A percentile compares a stretch with the other conserved stretches of the same genome.
Conservation (phyloP, 2,888 invertebrate genomes). For the Argyresthia goedartella region DNA sequence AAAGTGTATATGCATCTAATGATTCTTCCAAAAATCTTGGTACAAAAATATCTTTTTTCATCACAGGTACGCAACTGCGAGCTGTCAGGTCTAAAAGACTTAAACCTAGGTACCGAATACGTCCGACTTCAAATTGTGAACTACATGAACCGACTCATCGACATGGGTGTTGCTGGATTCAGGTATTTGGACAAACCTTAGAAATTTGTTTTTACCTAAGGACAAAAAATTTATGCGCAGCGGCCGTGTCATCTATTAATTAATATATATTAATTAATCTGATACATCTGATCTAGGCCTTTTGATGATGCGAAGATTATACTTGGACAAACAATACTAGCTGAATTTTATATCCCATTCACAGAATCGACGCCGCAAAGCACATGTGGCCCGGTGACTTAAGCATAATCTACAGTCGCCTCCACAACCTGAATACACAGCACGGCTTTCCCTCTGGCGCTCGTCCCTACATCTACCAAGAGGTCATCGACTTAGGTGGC, state of each 20-base stretch:
- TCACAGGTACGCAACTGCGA: conserved; percentile 79
- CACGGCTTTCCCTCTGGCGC: conserved; percentile 74
- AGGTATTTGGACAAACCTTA: conserved; percentile 31
- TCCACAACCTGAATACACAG: conserved; percentile 71
- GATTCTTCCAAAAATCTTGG: background rate
- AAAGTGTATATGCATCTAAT: background rate
- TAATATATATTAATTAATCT: too few relatives aligned
- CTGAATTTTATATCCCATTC: background rate
- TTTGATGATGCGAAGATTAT: too few relatives aligned
- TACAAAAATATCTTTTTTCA: background rate
- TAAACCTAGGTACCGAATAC: conserved; percentile 76
- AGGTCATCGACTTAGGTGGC: conserved; percentile 79
- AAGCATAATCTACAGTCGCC: conserved; percentile 70
- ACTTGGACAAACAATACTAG: too few relatives aligned
- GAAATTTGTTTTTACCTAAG: too few relatives aligned
- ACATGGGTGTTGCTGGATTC: conserved; percentile 83
- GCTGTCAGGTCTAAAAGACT: conserved; percentile 81
- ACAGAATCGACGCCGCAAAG: conserved; percentile 81
- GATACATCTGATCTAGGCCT: too few relatives aligned
- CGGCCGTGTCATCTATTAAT: too few relatives aligned
- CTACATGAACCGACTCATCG: conserved; percentile 76
- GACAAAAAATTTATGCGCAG: too few relatives aligned
- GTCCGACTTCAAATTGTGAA: conserved; percentile 76
- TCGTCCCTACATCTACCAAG: conserved; percentile 79
- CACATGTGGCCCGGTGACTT: conserved; percentile 86